Percentiles rank a stretch among this genome's conserved stretches.
Evolutionary conservation across 2,113 vertebrate genomes (phyloP).

Genomic region (Proteles cristata): DNA sequence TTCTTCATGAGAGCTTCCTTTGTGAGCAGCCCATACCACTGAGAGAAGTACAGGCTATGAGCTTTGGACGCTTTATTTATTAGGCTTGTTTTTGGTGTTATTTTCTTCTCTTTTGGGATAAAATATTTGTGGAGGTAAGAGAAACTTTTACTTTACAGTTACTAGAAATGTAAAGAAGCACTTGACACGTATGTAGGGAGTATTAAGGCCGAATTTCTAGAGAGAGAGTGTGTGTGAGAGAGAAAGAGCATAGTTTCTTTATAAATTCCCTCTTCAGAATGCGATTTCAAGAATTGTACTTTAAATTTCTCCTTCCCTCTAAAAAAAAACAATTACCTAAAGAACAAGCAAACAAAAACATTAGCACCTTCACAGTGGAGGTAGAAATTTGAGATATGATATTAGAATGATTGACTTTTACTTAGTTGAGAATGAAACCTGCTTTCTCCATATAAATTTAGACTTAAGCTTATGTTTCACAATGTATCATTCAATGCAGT

Average conservation of each 20-base stretch:
- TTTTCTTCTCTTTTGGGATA: background rate
- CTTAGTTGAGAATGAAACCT: constrained; percentile 11
- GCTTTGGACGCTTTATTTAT: background rate
- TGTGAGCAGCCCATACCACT: background rate
- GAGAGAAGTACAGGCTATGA: constrained; percentile 18
- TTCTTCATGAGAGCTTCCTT: constrained; percentile 8
- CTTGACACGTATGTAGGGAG: background rate
- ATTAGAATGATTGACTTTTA: background rate
- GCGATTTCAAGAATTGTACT: background rate
- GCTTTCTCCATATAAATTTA: background rate
- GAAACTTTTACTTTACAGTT: constrained; percentile 10
- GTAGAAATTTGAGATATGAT: background rate
- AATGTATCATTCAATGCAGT: background rate
- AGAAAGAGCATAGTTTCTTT: background rate
- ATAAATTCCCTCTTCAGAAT: background rate
- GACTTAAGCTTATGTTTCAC: background rate
- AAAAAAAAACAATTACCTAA: background rate
- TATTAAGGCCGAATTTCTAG: background rate
- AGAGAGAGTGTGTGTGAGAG: background rate
- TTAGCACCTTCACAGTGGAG: background rate
- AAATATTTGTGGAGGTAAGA: constrained; percentile 10
- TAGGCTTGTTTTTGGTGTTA: background rate
- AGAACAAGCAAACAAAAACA: background rate
- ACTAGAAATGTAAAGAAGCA: background rate
- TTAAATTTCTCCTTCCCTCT: background rate